Base-by-base conservation (phyloP, 2,888 invertebrate species). In the Brachylomia viminalis region DNA sequence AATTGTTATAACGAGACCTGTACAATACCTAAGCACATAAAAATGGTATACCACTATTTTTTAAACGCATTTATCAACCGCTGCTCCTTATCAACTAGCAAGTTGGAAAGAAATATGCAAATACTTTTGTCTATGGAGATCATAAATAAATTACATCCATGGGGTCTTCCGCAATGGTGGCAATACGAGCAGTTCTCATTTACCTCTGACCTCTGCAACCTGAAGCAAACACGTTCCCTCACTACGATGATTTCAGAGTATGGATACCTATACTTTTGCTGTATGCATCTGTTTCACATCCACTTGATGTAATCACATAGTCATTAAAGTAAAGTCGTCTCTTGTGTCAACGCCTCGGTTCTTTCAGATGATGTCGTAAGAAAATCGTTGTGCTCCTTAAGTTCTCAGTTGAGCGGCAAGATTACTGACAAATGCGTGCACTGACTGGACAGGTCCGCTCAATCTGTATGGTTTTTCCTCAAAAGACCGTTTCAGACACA, bases 171-270 rank as follows among this genome's bases (percentile, higher is more conserved):
- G 30, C 59, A 58, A 49, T n/a, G 45, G 52, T 38, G 13, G 13
- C 27, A 49, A 42, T 38, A 61, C 11, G 0, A 59, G 1, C 13
- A 47, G 30, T 30, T 56, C 17, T 17, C 27, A 33, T 82, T 54
- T 83, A 71, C n/a, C 3, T 45, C 52, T 47, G 52, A 70, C 23
- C 27, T 38, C 42, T 27, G 8, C 27, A 33, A 52, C 52, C 52
- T 66, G 23, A 54, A 33, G n/a, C 58, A 58, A 67, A 68, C 23
- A 7, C 45, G 47, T 52, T 33, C 20, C 2, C 30, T 47, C 62
- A 67, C 38, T 71, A 54, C 17, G 27, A 45, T 27, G 4, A 7
- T 66, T 61, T 33, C 15, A 17, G 52, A 1, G 23, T 42, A 11
- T 5, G 15, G 62, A 20, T 59, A 11, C 15, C 6, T 47, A 33